Conservation (phyloP, 2,797 vertebrate species). For the Sciurus carolinensis region DNA sequence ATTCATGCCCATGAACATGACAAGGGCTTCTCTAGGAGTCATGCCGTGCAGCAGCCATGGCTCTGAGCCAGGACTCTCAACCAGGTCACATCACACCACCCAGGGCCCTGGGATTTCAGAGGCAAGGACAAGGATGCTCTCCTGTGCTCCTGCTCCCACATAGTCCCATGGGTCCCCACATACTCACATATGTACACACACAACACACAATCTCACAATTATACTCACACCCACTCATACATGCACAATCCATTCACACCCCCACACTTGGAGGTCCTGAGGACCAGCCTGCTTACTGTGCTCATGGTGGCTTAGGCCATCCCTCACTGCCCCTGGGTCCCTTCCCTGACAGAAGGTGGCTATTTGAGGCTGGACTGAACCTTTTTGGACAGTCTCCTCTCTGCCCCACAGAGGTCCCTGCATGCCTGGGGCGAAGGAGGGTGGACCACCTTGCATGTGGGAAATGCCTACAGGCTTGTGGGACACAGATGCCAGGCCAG, state of each 20-base stretch:
- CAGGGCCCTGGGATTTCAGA: not conserved
- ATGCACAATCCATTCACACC: too few relatives aligned
- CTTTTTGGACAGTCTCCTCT: not conserved
- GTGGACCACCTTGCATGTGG: not conserved
- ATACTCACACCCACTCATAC: not conserved
- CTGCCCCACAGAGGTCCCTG: not conserved
- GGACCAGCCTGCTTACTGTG: not conserved
- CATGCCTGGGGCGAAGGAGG: too few relatives aligned
- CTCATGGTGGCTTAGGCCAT: not conserved
- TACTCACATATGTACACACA: too few relatives aligned
- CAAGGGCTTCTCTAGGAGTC: not conserved
- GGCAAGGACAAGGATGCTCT: not conserved
- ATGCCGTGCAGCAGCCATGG: not conserved
- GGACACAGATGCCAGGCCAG: not conserved
- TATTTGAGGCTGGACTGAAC: not conserved
- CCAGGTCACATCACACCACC: not conserved
- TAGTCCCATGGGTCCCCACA: not conserved
- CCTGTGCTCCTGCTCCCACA: accelerated
- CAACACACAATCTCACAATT: too few relatives aligned
- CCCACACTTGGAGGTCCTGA: not conserved
- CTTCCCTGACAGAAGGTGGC: not conserved
- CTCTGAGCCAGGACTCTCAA: too few relatives aligned
- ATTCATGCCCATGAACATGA: accelerated
- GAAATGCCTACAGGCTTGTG: not conserved
- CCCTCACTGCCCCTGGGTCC: accelerated